These are phyloP conservation scores for Trichonephila clavipes DNA, from an alignment of 1,140 invertebrate species.

Conservation along the genomic window DNA sequence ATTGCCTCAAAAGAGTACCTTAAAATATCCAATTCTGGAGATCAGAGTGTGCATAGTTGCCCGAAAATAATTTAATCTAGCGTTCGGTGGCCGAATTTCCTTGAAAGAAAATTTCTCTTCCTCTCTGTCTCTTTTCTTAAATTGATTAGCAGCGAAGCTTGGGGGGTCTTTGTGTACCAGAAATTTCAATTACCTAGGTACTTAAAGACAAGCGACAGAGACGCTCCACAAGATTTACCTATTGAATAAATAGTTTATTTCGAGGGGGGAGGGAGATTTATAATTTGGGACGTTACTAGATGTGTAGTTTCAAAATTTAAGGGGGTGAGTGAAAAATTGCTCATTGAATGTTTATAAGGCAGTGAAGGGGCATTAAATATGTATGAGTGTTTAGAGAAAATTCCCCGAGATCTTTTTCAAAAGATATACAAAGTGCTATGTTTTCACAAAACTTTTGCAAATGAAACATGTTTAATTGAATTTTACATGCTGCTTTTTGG, in stretches of 20 bases:
- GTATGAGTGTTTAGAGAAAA: no score
- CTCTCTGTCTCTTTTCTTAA: constrained; percentile 42
- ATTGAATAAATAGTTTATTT: constrained; percentile 70
- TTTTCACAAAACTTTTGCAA: no score
- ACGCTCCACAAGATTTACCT: constrained; percentile 44
- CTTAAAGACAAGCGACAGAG: constrained; percentile 28
- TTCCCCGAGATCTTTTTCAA: no score
- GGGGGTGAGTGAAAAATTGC: constrained; percentile 27
- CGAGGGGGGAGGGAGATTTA: neutral
- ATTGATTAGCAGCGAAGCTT: constrained; percentile 46
- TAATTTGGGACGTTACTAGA: constrained; percentile 46
- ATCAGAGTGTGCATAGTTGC: neutral
- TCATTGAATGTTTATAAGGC: neutral
- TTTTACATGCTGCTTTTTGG: no score
- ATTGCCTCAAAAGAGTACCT: constrained; percentile 35
- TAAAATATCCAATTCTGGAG: constrained; percentile 42
- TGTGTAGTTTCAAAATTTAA: neutral
- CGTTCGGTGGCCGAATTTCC: constrained; percentile 10
- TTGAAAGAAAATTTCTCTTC: constrained; percentile 46
- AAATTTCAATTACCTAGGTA: constrained; percentile 66
- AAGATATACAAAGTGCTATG: no score
- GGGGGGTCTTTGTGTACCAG: constrained; percentile 49
- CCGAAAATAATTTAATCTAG: constrained; percentile 60
- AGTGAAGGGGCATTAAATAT: no score
- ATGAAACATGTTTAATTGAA: no score